Conservation (phyloP, 1,140 invertebrate species). For the Cylas formicarius region DNA sequence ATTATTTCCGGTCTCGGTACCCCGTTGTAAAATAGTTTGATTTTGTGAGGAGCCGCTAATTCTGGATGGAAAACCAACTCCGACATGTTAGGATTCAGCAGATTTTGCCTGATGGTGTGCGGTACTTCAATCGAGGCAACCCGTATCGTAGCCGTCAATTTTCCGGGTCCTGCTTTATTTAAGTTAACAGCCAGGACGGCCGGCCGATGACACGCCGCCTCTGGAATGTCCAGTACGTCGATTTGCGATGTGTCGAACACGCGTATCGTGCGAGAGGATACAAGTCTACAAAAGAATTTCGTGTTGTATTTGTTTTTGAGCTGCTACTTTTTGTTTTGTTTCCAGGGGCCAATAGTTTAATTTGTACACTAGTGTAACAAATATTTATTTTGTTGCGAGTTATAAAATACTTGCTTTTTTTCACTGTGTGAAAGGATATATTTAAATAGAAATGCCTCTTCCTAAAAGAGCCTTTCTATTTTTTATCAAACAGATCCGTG, state of each 20-base stretch:
- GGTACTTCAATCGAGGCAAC: conserved; percentile 74
- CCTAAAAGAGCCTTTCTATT: too few species aligned
- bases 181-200: conserved; percentile 57
- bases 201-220: conserved; percentile 73
- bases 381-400: background rate
- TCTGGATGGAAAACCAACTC: conserved; percentile 82
- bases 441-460: too few species aligned
- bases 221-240: conserved; percentile 44
- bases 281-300: conserved; percentile 7
- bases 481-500: too few species aligned
- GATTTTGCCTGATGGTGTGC: conserved; percentile 64
- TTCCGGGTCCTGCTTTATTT: conserved; percentile 73
- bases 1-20: conserved; percentile 47
- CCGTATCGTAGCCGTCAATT: conserved; percentile 63
- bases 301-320: too few species aligned
- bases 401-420: background rate
- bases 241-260: conserved; percentile 81
- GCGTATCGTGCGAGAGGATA: conserved; percentile 57
- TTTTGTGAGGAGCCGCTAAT: conserved; percentile 70
- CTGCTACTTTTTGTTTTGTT: too few species aligned
- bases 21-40: conserved; percentile 72
- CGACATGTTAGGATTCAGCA: conserved; percentile 59
- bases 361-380: too few species aligned
- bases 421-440: too few species aligned
- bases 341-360: too few species aligned